These are phyloP conservation scores for Eutrigla gurnardus DNA, from an alignment of 2,797 vertebrate genomes.

Conservation along the genomic window DNA sequence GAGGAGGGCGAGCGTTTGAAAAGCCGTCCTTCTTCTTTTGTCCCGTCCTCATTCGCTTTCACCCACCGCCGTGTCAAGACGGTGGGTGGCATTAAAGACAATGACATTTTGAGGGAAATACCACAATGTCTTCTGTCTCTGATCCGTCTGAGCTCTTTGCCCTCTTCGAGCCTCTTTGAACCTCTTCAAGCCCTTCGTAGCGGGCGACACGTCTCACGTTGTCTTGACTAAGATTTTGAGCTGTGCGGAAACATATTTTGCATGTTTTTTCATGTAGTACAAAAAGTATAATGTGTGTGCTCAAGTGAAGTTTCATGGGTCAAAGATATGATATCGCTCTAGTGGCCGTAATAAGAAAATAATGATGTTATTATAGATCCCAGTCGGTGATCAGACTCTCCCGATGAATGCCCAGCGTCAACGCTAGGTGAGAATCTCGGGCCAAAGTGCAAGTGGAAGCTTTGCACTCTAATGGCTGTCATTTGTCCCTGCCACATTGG, in stretches of 20 bases:
- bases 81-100: constrained; percentile 56
- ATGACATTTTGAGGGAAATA: constrained; percentile 70
- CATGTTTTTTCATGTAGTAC: background rate
- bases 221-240: background rate
- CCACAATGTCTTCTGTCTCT: constrained; percentile 43
- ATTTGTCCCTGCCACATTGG: constrained; percentile 82
- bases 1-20: constrained; percentile 23
- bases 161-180: constrained; percentile 42
- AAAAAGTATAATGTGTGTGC: background rate
- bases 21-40: constrained; percentile 30
- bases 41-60: constrained; percentile 23
- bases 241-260: background rate
- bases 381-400: constrained; percentile 38
- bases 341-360: constrained; percentile 52
- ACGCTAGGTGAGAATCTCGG: constrained; percentile 62
- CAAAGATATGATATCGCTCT: constrained; percentile 12
- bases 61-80: constrained; percentile 5
- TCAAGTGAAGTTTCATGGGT: constrained; percentile 17
- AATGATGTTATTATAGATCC: constrained; percentile 51
- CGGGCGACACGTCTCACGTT: background rate
- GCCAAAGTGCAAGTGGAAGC: constrained; percentile 72
- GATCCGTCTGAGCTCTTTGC: constrained; percentile 42
- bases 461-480: constrained; percentile 74
- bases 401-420: constrained; percentile 65
- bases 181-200: background rate